These are phyloP conservation scores for Xestia xanthographa DNA, from an alignment of 2,888 invertebrate species.

Conservation along the genomic window DNA sequence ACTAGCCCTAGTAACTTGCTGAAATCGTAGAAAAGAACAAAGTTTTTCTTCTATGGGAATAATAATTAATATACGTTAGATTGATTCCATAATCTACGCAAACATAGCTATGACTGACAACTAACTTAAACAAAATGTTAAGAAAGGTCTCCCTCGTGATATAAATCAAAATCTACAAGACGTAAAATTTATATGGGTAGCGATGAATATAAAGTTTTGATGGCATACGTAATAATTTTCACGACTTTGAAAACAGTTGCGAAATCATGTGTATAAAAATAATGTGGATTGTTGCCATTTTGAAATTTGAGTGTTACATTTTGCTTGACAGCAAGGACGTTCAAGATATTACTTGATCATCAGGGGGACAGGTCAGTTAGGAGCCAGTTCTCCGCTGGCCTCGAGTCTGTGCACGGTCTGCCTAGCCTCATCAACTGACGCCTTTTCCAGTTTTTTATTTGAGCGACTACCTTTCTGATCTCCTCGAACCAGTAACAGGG, in stretches of 20 bases:
- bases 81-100: background rate
- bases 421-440: background rate
- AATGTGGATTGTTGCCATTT: background rate
- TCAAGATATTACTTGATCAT: background rate
- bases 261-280: background rate
- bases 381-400: background rate
- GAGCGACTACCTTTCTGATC: background rate
- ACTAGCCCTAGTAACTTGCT: too few relatives aligned
- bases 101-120: background rate
- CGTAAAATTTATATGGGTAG: constrained; percentile 6
- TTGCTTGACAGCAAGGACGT: background rate
- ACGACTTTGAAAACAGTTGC: background rate
- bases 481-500: background rate
- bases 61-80: background rate
- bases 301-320: too few relatives aligned
- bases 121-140: background rate
- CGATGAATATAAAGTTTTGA: constrained; percentile 15
- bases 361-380: background rate
- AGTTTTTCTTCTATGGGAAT: too few relatives aligned
- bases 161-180: constrained; percentile 3
- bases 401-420: background rate
- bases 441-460: background rate
- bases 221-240: constrained; percentile 1
- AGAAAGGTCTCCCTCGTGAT: background rate
- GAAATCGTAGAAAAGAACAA: too few relatives aligned